Conservation (phyloP, 2,113 vertebrate genomes). For the Prionailurus bengalensis region DNA sequence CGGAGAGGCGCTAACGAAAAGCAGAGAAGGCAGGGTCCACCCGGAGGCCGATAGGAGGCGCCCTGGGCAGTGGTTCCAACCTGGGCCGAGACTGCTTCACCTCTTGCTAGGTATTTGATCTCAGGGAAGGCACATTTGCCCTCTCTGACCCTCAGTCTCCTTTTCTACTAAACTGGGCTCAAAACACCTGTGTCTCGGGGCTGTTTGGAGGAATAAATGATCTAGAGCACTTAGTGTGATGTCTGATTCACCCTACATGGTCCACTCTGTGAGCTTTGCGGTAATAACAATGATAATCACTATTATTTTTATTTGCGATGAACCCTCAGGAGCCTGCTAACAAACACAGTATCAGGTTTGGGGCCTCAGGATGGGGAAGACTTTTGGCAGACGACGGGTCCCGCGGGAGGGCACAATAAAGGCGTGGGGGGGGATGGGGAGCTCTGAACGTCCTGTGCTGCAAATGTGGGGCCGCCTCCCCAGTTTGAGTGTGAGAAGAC, state of each 20-base stretch:
- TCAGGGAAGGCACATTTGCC: not conserved
- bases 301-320: not conserved
- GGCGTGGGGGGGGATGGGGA: rapidly evolving
- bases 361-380: no score
- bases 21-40: not conserved
- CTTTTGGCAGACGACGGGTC: not conserved
- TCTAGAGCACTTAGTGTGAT: no score
- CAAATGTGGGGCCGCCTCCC: rapidly evolving
- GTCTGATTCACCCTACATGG: no score
- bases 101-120: not conserved
- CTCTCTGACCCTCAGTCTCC: not conserved
- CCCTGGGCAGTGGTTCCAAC: not conserved
- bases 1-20: not conserved
- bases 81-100: not conserved
- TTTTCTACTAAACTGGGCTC: not conserved
- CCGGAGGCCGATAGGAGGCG: not conserved
- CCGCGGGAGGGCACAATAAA: no score
- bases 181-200: not conserved
- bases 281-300: not conserved
- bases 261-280: not conserved
- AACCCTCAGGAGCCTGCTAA: not conserved
- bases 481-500: not conserved
- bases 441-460: not conserved
- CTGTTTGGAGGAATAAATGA: not conserved
- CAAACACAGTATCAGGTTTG: not conserved